phyloP scores from a whole-genome alignment of 2,113 vertebrate genomes.

The Verasper variegatus region DNA sequence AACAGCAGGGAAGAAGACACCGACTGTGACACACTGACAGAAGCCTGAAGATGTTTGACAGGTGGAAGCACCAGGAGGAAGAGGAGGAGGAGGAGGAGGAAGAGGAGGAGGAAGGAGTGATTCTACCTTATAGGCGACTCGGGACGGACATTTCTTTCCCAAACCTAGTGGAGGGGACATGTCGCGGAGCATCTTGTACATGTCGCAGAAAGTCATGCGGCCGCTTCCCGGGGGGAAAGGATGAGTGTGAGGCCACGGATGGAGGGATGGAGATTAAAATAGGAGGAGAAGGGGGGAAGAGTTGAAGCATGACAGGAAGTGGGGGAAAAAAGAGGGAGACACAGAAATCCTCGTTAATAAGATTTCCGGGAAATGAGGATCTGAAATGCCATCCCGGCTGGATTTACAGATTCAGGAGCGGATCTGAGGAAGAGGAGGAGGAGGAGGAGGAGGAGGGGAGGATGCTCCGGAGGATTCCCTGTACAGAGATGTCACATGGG shows the following conservation, averaged over 20 bases:
- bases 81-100: constrained; percentile 16
- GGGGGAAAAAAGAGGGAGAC: constrained; percentile 66
- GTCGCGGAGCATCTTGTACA: constrained; percentile 99
- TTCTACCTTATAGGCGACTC: constrained; percentile 99
- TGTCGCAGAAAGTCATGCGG: constrained; percentile 95
- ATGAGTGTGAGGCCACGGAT: constrained; percentile 43
- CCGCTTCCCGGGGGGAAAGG: constrained; percentile 85
- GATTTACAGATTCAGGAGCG: constrained; percentile 52
- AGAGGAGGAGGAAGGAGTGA: constrained; percentile 16
- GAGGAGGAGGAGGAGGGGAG: constrained; percentile 24
- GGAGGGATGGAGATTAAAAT: constrained; percentile 43
- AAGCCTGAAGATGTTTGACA: constrained; percentile 58
- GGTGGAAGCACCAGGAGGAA: constrained; percentile 27
- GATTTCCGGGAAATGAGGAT: constrained; percentile 72
- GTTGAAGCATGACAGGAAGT: constrained; percentile 49
- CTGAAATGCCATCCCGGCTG: constrained; percentile 57
- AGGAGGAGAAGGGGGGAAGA: constrained; percentile 15
- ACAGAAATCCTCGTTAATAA: constrained; percentile 89
- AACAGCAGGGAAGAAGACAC: constrained; percentile 35
- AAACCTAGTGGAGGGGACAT: constrained; percentile 99
- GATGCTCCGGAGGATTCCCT: constrained; percentile 59
- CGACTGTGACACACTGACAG: constrained; percentile 54
- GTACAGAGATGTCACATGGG: constrained; percentile 53
- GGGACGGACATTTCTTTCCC: constrained; percentile 98
- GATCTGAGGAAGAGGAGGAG: constrained; percentile 38